Evolutionary conservation across 2,888 invertebrate species (phyloP).

Genomic region (Apomyelois bistriatella): DNA sequence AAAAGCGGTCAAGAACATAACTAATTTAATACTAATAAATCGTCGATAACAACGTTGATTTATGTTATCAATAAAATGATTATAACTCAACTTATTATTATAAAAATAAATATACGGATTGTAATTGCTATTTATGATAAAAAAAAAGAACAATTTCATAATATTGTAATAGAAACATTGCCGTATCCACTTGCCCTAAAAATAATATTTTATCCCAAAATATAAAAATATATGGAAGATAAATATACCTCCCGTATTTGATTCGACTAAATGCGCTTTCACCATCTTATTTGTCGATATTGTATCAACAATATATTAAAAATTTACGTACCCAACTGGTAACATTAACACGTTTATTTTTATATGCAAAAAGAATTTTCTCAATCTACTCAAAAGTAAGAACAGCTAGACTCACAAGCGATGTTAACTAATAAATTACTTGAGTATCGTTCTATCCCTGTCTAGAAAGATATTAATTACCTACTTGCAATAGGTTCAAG

Average conservation of each 20-base stretch:
- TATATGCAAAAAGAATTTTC: too few relatives aligned
- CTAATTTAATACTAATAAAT: too few relatives aligned
- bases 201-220: constrained; percentile 11
- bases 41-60: background rate
- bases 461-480: too few relatives aligned
- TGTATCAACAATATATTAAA: background rate
- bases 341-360: background rate
- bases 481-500: too few relatives aligned
- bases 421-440: too few relatives aligned
- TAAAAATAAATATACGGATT: background rate
- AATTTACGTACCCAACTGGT: background rate
- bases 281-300: background rate
- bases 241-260: constrained; percentile 8
- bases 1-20: too few relatives aligned
- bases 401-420: too few relatives aligned
- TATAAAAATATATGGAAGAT: constrained; percentile 16
- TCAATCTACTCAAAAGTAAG: too few relatives aligned
- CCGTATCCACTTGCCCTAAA: constrained; percentile 8
- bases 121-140: background rate
- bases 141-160: constrained; percentile 1
- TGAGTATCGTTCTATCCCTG: too few relatives aligned
- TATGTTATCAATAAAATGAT: background rate
- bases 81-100: background rate
- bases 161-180: constrained; percentile 6
- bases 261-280: constrained; percentile 6